Evolutionary conservation across 2,888 invertebrate species (phyloP).

Genomic region (Ephialtes manifestator): DNA sequence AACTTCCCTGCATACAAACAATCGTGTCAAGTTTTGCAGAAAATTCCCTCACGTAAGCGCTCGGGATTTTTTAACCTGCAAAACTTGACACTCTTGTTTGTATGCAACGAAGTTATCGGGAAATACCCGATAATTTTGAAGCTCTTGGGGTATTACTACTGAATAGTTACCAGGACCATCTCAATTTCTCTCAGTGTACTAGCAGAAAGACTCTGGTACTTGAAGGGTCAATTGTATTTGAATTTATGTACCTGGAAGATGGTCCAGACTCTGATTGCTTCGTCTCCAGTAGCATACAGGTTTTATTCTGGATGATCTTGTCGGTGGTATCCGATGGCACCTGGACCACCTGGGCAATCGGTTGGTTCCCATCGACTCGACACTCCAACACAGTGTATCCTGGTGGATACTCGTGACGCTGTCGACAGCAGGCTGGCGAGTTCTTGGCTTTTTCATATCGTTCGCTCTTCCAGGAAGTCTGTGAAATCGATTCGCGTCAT

Average conservation of each 20-base stretch:
- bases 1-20: too few species aligned
- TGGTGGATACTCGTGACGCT: constrained; percentile 70
- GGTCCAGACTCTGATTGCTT: constrained; percentile 71
- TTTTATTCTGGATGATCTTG: constrained; percentile 50
- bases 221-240: too few species aligned
- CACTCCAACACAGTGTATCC: constrained; percentile 77
- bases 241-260: constrained; percentile 70
- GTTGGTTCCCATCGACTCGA: constrained; percentile 75
- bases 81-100: too few species aligned
- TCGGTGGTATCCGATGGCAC: constrained; percentile 69
- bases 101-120: too few species aligned
- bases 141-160: too few species aligned
- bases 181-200: too few species aligned
- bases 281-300: constrained; percentile 69
- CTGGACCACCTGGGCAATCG: constrained; percentile 76
- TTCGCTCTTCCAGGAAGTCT: constrained; percentile 62
- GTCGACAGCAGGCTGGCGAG: constrained; percentile 66
- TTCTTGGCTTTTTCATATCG: constrained; percentile 55
- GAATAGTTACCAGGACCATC: too few species aligned
- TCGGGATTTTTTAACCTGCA: too few species aligned
- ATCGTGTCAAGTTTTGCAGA: too few species aligned
- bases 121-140: too few species aligned
- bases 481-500: constrained; percentile 67
- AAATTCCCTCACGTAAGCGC: too few species aligned
- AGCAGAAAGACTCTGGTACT: too few species aligned